Evolutionary conservation across 2,113 vertebrate genomes (phyloP).

Genomic region (Myotis lucifugus): DNA sequence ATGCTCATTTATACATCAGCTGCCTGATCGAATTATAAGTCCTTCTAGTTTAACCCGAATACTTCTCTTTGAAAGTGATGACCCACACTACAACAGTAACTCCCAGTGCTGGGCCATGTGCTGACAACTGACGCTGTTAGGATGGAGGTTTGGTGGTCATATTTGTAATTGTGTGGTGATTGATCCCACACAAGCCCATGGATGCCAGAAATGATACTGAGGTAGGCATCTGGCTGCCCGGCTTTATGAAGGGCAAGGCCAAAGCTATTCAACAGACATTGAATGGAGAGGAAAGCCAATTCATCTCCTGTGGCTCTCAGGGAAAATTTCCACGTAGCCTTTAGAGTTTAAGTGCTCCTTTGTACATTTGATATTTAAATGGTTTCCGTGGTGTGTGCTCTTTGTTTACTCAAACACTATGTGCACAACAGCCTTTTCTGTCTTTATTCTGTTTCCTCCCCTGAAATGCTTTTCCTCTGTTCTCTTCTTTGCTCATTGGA

Average conservation of each 20-base stretch:
- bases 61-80: neutral
- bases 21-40: neutral
- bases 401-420: neutral
- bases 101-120: neutral
- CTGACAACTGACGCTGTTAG: neutral
- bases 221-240: neutral
- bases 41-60: neutral
- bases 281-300: neutral
- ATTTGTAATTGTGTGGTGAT: neutral
- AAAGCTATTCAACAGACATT: neutral
- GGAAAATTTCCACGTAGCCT: neutral
- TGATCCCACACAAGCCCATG: neutral
- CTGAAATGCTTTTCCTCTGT: neutral
- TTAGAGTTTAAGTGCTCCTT: neutral
- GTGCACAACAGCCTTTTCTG: neutral
- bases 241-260: neutral
- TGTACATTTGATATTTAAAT: conserved; percentile 1
- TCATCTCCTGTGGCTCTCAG: neutral
- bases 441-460: neutral
- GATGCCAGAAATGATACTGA: neutral
- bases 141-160: neutral
- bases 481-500: neutral
- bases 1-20: neutral
- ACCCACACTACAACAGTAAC: neutral
- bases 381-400: neutral